phyloP scores from a whole-genome alignment of 2,113 vertebrate species.

The Cinclus cinclus region DNA sequence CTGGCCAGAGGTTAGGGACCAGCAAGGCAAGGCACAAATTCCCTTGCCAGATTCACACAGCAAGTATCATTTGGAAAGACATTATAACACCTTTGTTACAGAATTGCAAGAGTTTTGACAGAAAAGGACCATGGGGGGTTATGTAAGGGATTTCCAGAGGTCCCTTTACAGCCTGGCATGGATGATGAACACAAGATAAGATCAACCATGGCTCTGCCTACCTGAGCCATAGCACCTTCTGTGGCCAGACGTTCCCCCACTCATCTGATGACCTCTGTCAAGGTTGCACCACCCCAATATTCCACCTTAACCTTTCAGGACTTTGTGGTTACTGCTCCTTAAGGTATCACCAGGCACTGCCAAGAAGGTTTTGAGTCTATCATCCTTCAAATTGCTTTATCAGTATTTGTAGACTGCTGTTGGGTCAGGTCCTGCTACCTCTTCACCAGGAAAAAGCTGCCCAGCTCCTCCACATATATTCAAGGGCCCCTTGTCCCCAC shows the following conservation, averaged over 20 bases:
- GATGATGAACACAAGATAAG: not conserved
- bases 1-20: not conserved
- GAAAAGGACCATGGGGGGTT: not conserved
- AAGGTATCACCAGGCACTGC: not conserved
- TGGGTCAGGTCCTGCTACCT: not conserved
- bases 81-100: not conserved
- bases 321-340: not conserved
- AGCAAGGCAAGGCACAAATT: not conserved
- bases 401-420: not conserved
- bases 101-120: not conserved
- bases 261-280: not conserved
- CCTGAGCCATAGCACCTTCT: not conserved
- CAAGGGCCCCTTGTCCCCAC: not conserved
- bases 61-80: not conserved
- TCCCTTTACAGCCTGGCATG: not conserved
- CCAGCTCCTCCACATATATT: not conserved
- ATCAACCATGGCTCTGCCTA: not conserved
- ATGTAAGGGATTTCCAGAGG: not conserved
- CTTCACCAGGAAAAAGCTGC: not conserved
- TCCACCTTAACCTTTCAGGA: not conserved
- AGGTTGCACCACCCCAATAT: not conserved
- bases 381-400: not conserved
- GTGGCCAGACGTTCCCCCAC: not conserved
- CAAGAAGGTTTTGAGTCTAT: not conserved
- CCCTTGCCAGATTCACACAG: not conserved